These are phyloP conservation scores for Dorcus parallelipipedus DNA, from an alignment of 2,888 invertebrate species.

Conservation along the genomic window DNA sequence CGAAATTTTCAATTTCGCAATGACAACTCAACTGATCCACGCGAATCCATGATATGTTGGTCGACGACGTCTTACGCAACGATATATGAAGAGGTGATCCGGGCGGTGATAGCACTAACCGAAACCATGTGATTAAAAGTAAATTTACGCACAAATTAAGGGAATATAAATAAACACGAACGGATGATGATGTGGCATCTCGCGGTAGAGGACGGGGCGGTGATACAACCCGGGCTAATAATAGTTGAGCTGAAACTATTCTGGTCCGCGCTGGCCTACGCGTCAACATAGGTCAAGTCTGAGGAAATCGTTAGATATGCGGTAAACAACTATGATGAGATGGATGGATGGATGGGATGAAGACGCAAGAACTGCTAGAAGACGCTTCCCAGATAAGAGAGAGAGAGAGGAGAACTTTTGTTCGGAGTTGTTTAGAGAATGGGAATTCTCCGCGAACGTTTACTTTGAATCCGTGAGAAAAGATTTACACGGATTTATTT, in stretches of 20 bases:
- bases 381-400: too few species aligned
- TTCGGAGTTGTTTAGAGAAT: too few species aligned
- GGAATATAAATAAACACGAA: constrained; percentile 14
- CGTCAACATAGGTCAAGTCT: constrained; percentile 34
- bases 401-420: too few species aligned
- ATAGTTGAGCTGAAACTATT: constrained; percentile 36
- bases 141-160: constrained; percentile 9
- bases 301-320: constrained; percentile 26
- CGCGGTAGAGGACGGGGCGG: constrained; percentile 24
- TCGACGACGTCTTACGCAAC: too few species aligned
- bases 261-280: constrained; percentile 28
- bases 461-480: too few species aligned
- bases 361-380: too few species aligned
- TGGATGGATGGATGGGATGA: not conserved
- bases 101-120: not conserved
- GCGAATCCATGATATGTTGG: too few species aligned
- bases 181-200: constrained; percentile 22
- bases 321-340: constrained; percentile 15
- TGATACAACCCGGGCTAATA: constrained; percentile 32
- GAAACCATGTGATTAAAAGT: not conserved
- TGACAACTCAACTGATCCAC: too few species aligned
- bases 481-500: too few species aligned
- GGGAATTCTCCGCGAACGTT: too few species aligned
- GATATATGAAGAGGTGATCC: too few species aligned
- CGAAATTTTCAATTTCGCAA: too few species aligned